Percentiles rank a stretch among this genome's conserved stretches.
Conservation (phyloP, 2,113 vertebrate genomes). For the Polyodon spathula region DNA sequence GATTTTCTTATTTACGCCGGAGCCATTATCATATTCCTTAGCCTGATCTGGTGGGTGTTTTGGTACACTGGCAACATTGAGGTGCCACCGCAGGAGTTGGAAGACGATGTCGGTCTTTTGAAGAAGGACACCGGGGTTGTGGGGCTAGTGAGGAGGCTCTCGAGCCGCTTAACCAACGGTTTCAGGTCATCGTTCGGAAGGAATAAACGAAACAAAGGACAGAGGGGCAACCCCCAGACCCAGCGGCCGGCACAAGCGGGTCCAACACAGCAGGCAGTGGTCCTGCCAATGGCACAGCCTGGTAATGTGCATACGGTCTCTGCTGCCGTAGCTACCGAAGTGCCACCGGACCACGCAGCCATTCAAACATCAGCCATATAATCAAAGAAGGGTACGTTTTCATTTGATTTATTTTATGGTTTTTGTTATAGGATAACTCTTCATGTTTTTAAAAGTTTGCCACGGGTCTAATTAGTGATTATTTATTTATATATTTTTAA, state of each 20-base stretch:
- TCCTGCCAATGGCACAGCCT: slow-evolving; percentile 20
- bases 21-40: slow-evolving; percentile 75
- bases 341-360: slow-evolving; percentile 15
- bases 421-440: too few species aligned
- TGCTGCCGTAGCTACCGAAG: slow-evolving; percentile 15
- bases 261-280: slow-evolving; percentile 15
- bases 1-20: slow-evolving; percentile 79
- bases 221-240: neutral
- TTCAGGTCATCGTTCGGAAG: slow-evolving; percentile 39
- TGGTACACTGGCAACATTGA: slow-evolving; percentile 89
- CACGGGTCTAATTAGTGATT: too few species aligned
- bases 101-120: slow-evolving; percentile 47
- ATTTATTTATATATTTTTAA: too few species aligned
- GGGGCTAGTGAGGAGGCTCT: slow-evolving; percentile 31
- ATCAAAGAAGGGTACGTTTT: slow-evolving; percentile 8
- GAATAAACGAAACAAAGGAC: slow-evolving; percentile 18
- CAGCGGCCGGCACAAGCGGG: neutral
- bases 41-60: slow-evolving; percentile 88
- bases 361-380: slow-evolving; percentile 39
- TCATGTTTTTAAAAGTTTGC: too few species aligned
- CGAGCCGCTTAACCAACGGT: slow-evolving; percentile 38
- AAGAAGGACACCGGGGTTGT: slow-evolving; percentile 33
- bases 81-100: slow-evolving; percentile 58
- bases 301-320: slow-evolving; percentile 28
- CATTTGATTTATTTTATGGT: too few species aligned